Evolutionary conservation across 2,113 vertebrate genomes (phyloP).

Genomic region (Sprattus sprattus): DNA sequence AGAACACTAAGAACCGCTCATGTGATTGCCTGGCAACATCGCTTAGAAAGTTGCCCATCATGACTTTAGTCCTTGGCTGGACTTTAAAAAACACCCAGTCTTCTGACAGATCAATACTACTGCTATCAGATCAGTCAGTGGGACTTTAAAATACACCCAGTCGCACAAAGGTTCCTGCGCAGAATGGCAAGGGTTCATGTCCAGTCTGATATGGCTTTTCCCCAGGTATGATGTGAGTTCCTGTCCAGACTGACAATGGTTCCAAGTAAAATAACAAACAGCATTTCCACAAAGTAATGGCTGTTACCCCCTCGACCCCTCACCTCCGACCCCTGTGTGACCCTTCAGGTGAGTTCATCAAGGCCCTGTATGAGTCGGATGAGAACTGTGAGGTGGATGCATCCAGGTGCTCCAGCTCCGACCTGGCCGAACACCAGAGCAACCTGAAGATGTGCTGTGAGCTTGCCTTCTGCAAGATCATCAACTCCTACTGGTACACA

Average conservation of each 20-base stretch:
- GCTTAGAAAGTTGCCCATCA: no score
- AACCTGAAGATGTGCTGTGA: slow-evolving; percentile 99
- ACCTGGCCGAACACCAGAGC: slow-evolving; percentile 91
- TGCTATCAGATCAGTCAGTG: background rate
- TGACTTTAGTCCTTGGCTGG: slow-evolving; percentile 13
- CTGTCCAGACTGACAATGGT: no score
- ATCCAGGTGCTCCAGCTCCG: slow-evolving; percentile 82
- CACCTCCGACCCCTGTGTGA: background rate
- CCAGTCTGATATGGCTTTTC: no score
- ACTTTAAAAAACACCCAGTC: background rate
- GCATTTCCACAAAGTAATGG: background rate
- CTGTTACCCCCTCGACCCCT: background rate
- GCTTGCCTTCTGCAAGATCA: slow-evolving; percentile 98
- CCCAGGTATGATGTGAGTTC: no score
- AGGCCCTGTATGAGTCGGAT: slow-evolving; percentile 94
- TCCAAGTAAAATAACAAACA: no score
- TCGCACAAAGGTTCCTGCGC: no score
- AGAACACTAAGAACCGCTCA: no score
- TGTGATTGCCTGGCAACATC: no score
- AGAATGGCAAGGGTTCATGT: no score
- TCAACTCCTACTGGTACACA: slow-evolving; percentile 76
- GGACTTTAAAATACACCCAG: no score
- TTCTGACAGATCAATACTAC: background rate
- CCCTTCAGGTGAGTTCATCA: slow-evolving; percentile 91
- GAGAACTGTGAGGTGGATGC: slow-evolving; percentile 98